Evolutionary conservation across 2,888 invertebrate genomes (phyloP), one percentile per base, ranked within the genome.

Genomic region (Podabrus alpinus): DNA sequence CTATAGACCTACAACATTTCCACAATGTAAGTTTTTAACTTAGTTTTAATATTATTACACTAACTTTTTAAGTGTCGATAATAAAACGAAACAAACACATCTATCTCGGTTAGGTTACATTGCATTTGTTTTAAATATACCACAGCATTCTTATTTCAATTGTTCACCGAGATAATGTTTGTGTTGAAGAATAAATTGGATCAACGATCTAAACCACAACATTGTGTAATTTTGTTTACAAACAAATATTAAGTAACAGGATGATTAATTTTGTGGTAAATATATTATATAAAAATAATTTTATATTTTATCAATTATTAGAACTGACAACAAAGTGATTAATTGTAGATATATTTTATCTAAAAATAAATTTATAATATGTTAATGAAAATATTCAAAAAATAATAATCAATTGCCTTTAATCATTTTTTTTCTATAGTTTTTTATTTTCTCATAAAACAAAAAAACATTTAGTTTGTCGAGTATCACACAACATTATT

Each of bases 21-120:
- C 87, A 25, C 86, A 87, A 79, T 87, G 87, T 87, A 83, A 86
- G 86, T 83, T 25, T 45, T 45, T n/a, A n/a, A 45, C n/a, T 45
- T 45, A 13, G 5, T 13, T 13, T 29, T 25, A 11, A 25, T 10
- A 10, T 25, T 25, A 10, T 25, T 25, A 10, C 1, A 1, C 3
- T 25, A 11, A 25, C 2, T 25, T 25, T n/a, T 25, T 10, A 25
- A 25, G 11, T 25, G 25, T 25, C 25, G 25, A 11, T 25, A 11
- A 10, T 25, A 11, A 10, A 25, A 5, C 29, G 4, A 29, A 29
- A 29, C 29, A 13, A 4, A 4, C 5, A 5, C 5, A 5, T 13
- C 13, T 11, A 10, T 2, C n/a, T 29, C 5, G 2, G n/a, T 7
- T 2, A n/a, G n/a, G 45, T 45, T n/a, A 45, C n/a, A n/a, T 45